Percentiles rank a stretch among this genome's conserved stretches.
Evolutionary conservation across 2,797 vertebrate species (phyloP).

Genomic region (Lagorchestes hirsutus): DNA sequence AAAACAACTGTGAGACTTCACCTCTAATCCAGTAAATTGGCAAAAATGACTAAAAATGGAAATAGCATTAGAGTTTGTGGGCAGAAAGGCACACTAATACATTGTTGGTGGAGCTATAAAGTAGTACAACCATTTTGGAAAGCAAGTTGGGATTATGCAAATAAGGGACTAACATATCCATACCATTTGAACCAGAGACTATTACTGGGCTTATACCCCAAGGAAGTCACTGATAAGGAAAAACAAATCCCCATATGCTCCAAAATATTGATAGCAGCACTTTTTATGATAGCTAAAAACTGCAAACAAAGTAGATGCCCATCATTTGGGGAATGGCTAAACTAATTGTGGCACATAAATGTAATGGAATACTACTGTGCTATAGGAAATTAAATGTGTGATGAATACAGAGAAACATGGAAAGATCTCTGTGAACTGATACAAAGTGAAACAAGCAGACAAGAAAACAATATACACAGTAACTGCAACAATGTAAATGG

Average conservation of each 20-base stretch:
- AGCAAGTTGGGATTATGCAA: not conserved
- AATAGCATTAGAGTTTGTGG: not conserved
- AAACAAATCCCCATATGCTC: not conserved
- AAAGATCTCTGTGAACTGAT: not conserved
- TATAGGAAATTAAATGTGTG: not conserved
- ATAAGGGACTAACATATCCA: not conserved
- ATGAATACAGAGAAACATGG: not conserved
- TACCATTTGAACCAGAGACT: not conserved
- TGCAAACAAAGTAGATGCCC: too few relatives aligned
- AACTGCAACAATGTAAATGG: not conserved
- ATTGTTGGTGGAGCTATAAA: not conserved
- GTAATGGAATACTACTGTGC: not conserved
- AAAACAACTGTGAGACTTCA: not conserved
- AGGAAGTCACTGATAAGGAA: not conserved
- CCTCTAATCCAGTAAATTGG: not conserved
- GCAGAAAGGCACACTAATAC: not conserved
- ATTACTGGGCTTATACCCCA: not conserved
- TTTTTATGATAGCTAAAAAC: too few relatives aligned
- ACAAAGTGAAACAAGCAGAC: not conserved
- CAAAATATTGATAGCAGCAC: not conserved
- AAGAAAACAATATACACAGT: not conserved
- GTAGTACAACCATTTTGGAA: not conserved
- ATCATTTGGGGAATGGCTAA: too few relatives aligned
- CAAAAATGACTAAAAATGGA: not conserved
- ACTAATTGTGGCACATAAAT: too few relatives aligned